phyloP scores from a whole-genome alignment of 2,888 invertebrate genomes.

The Latrodectus hesperus region DNA sequence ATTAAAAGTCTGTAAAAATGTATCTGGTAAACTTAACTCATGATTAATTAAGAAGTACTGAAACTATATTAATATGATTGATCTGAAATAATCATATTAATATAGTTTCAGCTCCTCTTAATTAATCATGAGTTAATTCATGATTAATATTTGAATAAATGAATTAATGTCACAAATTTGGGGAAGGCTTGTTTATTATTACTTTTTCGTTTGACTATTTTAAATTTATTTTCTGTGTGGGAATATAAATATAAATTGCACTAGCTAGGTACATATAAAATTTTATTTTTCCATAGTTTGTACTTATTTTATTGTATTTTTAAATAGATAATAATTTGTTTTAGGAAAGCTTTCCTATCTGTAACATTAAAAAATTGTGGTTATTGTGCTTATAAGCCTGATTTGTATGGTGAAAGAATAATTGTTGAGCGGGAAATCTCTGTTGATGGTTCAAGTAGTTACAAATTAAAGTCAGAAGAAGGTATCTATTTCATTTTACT shows the following conservation, averaged over 20 bases:
- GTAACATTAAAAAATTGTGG: slow-evolving; percentile 80
- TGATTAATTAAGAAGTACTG: no score
- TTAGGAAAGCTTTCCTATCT: slow-evolving; percentile 74
- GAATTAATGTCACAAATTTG: no score
- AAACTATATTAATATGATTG: no score
- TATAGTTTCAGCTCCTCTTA: no score
- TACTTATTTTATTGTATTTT: no score
- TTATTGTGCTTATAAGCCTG: slow-evolving; percentile 81
- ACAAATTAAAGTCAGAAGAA: slow-evolving; percentile 82
- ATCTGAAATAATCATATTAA: no score
- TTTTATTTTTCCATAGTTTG: not conserved
- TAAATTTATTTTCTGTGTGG: not conserved
- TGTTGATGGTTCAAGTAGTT: slow-evolving; percentile 79
- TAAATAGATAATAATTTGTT: slow-evolving; percentile 30
- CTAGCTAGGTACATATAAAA: not conserved
- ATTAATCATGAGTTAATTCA: no score
- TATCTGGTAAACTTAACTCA: no score
- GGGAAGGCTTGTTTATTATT: no score
- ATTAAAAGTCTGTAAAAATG: no score
- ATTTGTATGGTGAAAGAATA: slow-evolving; percentile 78
- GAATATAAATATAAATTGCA: not conserved
- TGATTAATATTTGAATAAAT: no score
- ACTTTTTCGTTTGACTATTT: not conserved
- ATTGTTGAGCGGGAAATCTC: slow-evolving; percentile 75
- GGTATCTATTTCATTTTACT: slow-evolving; percentile 76